Evolutionary conservation across 2,113 vertebrate species (phyloP), one percentile per base, ranked within the genome.

Genomic region (Oreotrochilus melanogaster): DNA sequence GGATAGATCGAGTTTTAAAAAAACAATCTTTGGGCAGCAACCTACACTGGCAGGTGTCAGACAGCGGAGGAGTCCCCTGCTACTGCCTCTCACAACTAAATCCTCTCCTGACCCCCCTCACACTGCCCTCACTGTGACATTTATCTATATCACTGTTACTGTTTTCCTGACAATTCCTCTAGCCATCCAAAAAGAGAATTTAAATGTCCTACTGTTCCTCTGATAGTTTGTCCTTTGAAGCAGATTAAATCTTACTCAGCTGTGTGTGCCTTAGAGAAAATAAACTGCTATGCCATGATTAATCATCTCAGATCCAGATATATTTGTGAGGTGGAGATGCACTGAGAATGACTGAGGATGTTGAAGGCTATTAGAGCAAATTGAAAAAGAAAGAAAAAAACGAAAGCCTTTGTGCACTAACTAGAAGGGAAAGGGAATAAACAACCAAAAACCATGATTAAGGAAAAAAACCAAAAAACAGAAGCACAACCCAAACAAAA

Each of bases 221-320:
- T n/a, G 67, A 37, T 62, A 70, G 37, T 73, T 43, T 42, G 62
- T 66, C 69, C 71, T 86, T 66, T 70, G 75, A 96, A 90, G 67
- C 56, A 58, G 75, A 67, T 86, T 92, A 92, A 93, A 95, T 80
- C 75, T 78, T 92, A 35, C 47, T 61, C 61, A 78, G 89, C 76
- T 86, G 33, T 65, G 70, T 73, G 60, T 62, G 83, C 78, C 89
- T 95, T 35, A 33, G 42, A 93, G 92, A 93, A 92, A 94, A 85
- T 90, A 94, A 93, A 88, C 86, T 58, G 18, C 56, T 80, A 18
- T 25, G 65, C 69, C 65, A 84, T 11, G 56, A 92, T 86, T 80
- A 95, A 96, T 94, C 79, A 65, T 45, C 72, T 94, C 19, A 3
- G 50, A 78, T 86, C 64, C 61, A 60, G 51, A 71, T 43, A 53